Evolutionary conservation across 2,888 invertebrate species (phyloP).

Genomic region (Eledona agricola): DNA sequence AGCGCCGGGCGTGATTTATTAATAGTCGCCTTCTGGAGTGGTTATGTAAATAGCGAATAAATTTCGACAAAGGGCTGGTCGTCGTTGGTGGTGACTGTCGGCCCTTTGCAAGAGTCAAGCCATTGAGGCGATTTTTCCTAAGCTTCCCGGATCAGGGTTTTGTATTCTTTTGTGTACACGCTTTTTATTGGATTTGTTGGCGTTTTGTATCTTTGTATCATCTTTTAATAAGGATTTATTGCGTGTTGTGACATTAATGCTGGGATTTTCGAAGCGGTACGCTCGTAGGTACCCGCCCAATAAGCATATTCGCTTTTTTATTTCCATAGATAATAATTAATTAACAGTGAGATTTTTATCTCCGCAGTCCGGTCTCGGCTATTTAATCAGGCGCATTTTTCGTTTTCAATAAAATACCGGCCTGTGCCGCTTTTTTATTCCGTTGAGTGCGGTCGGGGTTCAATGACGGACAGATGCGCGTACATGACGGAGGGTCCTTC

Average conservation of each 20-base stretch:
- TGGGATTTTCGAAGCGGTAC: constrained; percentile 46
- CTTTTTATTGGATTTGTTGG: constrained; percentile 58
- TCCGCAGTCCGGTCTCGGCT: background rate
- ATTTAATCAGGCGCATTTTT: constrained; percentile 12
- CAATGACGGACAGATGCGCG: constrained; percentile 36
- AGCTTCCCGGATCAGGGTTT: constrained; percentile 49
- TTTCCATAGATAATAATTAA: constrained; percentile 22
- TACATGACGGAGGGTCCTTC: constrained; percentile 30
- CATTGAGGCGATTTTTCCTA: constrained; percentile 34
- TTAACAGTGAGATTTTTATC: constrained; percentile 5
- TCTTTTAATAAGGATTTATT: constrained; percentile 60
- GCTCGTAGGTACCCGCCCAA: constrained; percentile 14
- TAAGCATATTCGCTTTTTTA: constrained; percentile 14
- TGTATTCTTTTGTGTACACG: constrained; percentile 52
- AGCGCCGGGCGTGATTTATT: background rate
- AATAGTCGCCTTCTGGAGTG: background rate
- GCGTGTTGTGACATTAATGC: constrained; percentile 60
- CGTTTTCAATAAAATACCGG: constrained; percentile 16
- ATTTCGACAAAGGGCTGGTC: constrained; percentile 16
- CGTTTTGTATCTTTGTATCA: constrained; percentile 54
- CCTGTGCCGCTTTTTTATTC: constrained; percentile 14
- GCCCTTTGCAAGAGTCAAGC: constrained; percentile 32
- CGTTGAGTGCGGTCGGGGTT: constrained; percentile 19
- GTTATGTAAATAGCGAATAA: constrained; percentile 26
- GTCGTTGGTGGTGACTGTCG: constrained; percentile 19